A percentile compares a stretch with the other conserved stretches of the same genome.
phyloP scores from a whole-genome alignment of 2,113 vertebrate species.

The Gymnarchus niloticus region DNA sequence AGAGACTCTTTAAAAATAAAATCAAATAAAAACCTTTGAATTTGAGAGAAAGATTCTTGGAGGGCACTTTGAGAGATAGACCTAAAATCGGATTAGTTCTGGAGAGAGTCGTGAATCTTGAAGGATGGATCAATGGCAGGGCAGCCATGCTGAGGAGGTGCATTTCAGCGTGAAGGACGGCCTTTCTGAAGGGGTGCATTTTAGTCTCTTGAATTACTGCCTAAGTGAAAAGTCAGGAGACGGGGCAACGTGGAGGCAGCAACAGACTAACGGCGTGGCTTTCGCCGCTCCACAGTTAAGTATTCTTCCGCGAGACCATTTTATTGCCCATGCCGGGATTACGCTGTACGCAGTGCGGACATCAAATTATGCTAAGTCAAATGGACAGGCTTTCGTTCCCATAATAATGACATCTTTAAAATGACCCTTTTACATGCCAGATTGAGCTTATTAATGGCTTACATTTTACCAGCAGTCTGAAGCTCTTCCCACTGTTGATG shows the following conservation, averaged over 20 bases:
- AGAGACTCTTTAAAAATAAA: conserved; percentile 15
- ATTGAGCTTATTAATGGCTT: background rate
- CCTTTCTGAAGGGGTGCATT: conserved; percentile 4
- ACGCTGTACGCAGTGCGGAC: background rate
- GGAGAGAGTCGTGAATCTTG: background rate
- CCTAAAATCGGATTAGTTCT: conserved; percentile 18
- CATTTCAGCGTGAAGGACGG: background rate
- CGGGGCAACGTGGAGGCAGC: too few relatives aligned
- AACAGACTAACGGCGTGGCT: too few relatives aligned
- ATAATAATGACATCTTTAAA: background rate
- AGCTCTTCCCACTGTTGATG: background rate
- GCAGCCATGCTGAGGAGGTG: background rate
- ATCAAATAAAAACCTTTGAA: conserved; percentile 13
- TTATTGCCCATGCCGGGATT: background rate
- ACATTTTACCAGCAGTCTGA: background rate
- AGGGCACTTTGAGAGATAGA: conserved; percentile 17
- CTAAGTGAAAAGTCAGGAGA: conserved; percentile 7
- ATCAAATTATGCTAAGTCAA: background rate
- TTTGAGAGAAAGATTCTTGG: background rate
- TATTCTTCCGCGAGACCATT: too few relatives aligned
- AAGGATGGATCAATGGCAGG: background rate
- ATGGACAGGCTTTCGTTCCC: background rate
- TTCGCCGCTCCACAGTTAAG: too few relatives aligned
- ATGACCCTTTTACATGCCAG: background rate
- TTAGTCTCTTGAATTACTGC: conserved; percentile 21